Base-by-base conservation (phyloP, 1,140 invertebrate genomes). In the Batillaria attramentaria region DNA sequence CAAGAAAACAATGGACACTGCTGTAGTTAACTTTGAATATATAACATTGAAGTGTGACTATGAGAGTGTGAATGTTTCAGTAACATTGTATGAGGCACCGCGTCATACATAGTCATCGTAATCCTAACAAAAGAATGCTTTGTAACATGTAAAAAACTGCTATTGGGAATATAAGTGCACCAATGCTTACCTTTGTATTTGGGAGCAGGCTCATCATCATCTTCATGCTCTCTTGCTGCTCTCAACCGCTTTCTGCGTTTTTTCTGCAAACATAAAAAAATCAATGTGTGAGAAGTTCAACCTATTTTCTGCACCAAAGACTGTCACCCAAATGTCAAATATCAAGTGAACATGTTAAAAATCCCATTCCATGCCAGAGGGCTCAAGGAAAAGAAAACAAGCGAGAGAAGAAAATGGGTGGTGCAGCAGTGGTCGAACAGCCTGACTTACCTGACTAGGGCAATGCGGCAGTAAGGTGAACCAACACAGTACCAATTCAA, bases 141-240 rank as follows among this genome's bases (percentile, higher is more conserved):
- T n/a, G n/a, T n/a, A n/a, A n/a, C n/a, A n/a, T n/a, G n/a, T n/a
- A n/a, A n/a, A n/a, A n/a, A n/a, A n/a, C n/a, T n/a, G n/a, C n/a
- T n/a, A n/a, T n/a, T n/a, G n/a, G n/a, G n/a, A n/a, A n/a, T n/a
- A n/a, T n/a, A n/a, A n/a, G n/a, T n/a, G n/a, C n/a, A n/a, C n/a
- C n/a, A n/a, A n/a, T 24, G 33, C 72, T 69, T 77, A 88, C 89
- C 87, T 86, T 85, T 86, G 66, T 90, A 90, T 83, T 90, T 89
- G 28, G 81, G 42, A 50, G 78, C 65, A 54, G 68, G 72, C n/a
- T 85, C 86, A 75, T 86, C 82, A 72, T 88, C 87, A 75, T 85
- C 87, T 70, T 84, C 88, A 37, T 84, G 33, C 75, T 85, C 83
- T 43, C 83, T 86, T 43, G 87, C n/a, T 72, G 86, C 57, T 86